phyloP scores from a whole-genome alignment of 1,140 invertebrate genomes.

The Drosophila parvula region DNA sequence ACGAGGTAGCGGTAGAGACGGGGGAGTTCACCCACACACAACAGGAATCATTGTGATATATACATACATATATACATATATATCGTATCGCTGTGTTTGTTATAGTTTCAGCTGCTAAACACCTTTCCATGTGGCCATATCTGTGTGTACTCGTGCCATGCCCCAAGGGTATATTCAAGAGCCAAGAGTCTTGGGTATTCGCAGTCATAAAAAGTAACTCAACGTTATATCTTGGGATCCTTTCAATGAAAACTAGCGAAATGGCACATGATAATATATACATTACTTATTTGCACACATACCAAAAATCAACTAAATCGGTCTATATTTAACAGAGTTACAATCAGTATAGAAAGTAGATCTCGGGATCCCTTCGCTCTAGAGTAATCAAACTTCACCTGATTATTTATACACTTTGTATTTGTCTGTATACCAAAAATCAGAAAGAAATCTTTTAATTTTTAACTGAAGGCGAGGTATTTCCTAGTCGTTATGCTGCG shows the following conservation, averaged over 20 bases:
- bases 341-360: not conserved
- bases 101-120: slow-evolving; percentile 79
- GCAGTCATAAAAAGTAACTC: too few species aligned
- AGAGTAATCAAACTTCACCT: not conserved
- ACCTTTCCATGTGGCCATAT: slow-evolving; percentile 39
- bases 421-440: not conserved
- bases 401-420: not conserved
- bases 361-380: not conserved
- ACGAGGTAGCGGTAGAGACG: not conserved
- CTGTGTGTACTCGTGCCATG: slow-evolving; percentile 16
- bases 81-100: slow-evolving; percentile 45
- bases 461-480: not conserved
- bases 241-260: fast-evolving
- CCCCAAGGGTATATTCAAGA: not conserved
- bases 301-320: not conserved
- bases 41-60: slow-evolving; percentile 40
- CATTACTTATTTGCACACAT: not conserved
- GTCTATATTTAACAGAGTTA: not conserved
- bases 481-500: not conserved
- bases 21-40: slow-evolving; percentile 53
- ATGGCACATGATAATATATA: not conserved
- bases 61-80: not conserved
- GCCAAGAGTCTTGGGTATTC: not conserved
- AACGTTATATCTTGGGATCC: not conserved
- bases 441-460: too few species aligned